Conservation (phyloP, 1,140 invertebrate genomes). For the Macrostomum lignano region DNA sequence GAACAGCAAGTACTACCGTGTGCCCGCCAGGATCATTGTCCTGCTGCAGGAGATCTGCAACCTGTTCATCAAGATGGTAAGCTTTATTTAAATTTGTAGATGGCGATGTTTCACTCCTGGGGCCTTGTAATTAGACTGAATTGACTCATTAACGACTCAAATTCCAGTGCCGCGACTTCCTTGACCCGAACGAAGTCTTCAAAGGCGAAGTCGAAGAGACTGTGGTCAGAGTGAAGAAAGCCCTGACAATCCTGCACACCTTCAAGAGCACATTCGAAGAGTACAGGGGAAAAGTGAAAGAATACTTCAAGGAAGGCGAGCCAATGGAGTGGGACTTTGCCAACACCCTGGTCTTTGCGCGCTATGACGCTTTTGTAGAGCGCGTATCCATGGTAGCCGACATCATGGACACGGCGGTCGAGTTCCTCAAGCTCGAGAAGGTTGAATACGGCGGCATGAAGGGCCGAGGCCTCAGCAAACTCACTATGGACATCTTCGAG, state of each 20-base stretch:
- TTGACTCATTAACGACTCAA: constrained; percentile 6
- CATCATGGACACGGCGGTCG: constrained; percentile 58
- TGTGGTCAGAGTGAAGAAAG: constrained; percentile 60
- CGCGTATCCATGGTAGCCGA: constrained; percentile 49
- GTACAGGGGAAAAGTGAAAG: constrained; percentile 39
- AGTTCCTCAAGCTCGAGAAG: constrained; percentile 75
- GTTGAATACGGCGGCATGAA: constrained; percentile 70
- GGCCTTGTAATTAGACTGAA: constrained; percentile 1
- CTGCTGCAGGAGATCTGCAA: constrained; percentile 63
- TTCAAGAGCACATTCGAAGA: constrained; percentile 31
- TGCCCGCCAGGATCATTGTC: constrained; percentile 55
- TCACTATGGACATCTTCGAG: constrained; percentile 40
- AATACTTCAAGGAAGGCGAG: constrained; percentile 35
- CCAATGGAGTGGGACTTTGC: constrained; percentile 56
- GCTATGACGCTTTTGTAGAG: constrained; percentile 51
- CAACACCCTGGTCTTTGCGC: constrained; percentile 49
- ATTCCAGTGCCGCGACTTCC: constrained; percentile 43
- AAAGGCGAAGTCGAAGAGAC: constrained; percentile 28
- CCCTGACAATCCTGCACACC: constrained; percentile 42
- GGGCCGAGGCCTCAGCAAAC: constrained; percentile 41
- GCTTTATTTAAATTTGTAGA: constrained; percentile 10
- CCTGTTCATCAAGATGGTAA: constrained; percentile 41
- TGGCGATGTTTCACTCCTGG: constrained; percentile 10
- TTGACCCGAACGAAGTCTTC: constrained; percentile 59
- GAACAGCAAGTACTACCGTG: constrained; percentile 59